Evolutionary conservation across 2,888 invertebrate genomes (phyloP).

Genomic region (Venustoraphidia nigricollis): DNA sequence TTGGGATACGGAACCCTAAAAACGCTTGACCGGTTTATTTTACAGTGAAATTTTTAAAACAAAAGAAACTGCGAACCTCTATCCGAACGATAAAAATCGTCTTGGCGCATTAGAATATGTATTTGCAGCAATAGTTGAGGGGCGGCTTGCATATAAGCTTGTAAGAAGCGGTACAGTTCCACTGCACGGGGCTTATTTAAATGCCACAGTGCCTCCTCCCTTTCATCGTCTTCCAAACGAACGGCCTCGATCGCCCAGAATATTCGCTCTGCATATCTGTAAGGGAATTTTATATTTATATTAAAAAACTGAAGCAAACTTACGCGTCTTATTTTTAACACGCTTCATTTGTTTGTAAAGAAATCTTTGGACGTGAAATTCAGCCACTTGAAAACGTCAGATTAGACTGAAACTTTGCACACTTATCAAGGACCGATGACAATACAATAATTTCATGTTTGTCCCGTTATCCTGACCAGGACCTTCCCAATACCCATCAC

Average conservation of each 20-base stretch:
- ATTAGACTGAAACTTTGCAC: too few relatives aligned
- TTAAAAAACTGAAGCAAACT: slow-evolving; percentile 4
- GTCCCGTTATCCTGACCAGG: too few relatives aligned
- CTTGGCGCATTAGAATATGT: slow-evolving; percentile 44
- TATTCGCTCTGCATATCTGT: slow-evolving; percentile 52
- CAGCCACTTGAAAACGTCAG: too few relatives aligned
- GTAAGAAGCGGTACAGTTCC: slow-evolving; percentile 62
- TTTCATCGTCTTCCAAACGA: slow-evolving; percentile 42
- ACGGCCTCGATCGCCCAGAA: slow-evolving; percentile 65
- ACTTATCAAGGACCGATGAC: too few relatives aligned
- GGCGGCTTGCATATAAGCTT: slow-evolving; percentile 61
- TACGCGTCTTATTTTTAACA: slow-evolving; percentile 1
- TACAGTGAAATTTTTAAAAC: neutral
- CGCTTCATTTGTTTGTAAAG: too few relatives aligned
- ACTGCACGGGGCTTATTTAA: slow-evolving; percentile 50
- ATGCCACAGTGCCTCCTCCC: slow-evolving; percentile 39
- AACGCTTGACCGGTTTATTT: neutral
- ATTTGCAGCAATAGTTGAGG: slow-evolving; percentile 53
- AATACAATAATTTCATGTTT: too few relatives aligned
- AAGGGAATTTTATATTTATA: slow-evolving; percentile 11
- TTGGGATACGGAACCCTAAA: too few relatives aligned
- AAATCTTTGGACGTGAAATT: too few relatives aligned
- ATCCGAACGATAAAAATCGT: slow-evolving; percentile 12
- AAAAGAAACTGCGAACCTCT: neutral
- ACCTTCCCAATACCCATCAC: too few relatives aligned